These are phyloP conservation scores for Myotis lucifugus DNA, from an alignment of 2,113 vertebrate species.

Conservation along the genomic window DNA sequence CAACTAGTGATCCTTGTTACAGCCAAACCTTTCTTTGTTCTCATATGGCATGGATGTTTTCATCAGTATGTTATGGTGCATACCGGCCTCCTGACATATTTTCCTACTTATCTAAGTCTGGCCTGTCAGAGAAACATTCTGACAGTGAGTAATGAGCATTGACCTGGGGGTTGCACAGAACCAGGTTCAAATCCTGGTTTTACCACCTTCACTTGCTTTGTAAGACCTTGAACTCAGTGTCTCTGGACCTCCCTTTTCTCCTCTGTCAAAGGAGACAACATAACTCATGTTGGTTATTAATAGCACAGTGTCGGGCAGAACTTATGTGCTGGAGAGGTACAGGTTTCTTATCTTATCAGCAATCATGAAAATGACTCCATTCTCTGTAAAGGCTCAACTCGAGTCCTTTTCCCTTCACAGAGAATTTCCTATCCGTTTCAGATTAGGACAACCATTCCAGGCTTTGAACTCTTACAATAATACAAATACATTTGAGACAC, in stretches of 20 bases:
- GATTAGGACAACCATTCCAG: background rate
- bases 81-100: background rate
- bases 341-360: background rate
- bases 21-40: background rate
- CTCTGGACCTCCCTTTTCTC: background rate
- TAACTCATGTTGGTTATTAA: background rate
- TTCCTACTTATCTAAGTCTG: background rate
- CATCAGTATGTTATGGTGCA: accelerated
- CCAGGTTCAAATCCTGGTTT: background rate
- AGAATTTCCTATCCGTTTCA: background rate
- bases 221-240: background rate
- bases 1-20: accelerated
- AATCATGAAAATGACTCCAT: background rate
- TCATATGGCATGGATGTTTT: background rate
- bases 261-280: background rate
- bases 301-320: background rate
- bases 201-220: background rate
- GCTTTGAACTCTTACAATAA: background rate
- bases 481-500: background rate
- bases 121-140: background rate
- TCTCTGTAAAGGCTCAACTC: background rate
- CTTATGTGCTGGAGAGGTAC: background rate
- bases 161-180: background rate
- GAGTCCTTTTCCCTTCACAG: background rate
- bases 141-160: background rate